Percentiles rank a stretch among this genome's conserved stretches.
These are phyloP conservation scores for Seira sanloemensis DNA, from an alignment of 2,888 invertebrate genomes.

Conservation along the genomic window DNA sequence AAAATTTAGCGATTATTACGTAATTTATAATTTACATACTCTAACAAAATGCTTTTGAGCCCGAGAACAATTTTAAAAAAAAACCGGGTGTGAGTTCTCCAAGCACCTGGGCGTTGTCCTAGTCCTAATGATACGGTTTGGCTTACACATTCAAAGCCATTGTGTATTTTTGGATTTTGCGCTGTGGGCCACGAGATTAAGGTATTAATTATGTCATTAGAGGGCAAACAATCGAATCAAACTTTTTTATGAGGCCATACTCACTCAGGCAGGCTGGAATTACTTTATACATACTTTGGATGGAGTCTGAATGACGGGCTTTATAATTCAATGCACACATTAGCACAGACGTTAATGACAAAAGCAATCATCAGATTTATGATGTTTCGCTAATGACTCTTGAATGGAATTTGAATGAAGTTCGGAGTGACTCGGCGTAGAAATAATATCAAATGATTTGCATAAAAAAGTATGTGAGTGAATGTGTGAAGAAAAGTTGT, in stretches of 20 bases:
- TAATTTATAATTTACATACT: not conserved
- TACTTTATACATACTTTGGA: no score
- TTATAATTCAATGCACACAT: conserved; percentile 9
- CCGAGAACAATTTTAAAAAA: not conserved
- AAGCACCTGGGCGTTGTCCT: not conserved
- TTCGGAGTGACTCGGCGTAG: no score
- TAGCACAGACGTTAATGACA: conserved; percentile 26
- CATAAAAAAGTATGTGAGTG: no score
- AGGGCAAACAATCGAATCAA: not conserved
- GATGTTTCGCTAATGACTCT: conserved; percentile 21
- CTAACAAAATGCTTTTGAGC: not conserved
- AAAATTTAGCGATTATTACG: not conserved
- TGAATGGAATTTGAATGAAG: no score
- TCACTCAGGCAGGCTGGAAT: no score
- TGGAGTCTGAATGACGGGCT: not conserved
- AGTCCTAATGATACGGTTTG: not conserved
- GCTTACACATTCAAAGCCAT: not conserved
- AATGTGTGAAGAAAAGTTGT: no score
- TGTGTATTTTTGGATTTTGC: not conserved
- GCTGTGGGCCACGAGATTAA: no score
- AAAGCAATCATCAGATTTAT: conserved; percentile 41
- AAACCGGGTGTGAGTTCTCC: not conserved
- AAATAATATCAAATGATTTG: no score
- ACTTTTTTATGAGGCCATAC: no score
- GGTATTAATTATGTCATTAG: conserved; percentile 4